Conservation (phyloP, 2,888 invertebrate species). For the Zaprionus lineosus region DNA sequence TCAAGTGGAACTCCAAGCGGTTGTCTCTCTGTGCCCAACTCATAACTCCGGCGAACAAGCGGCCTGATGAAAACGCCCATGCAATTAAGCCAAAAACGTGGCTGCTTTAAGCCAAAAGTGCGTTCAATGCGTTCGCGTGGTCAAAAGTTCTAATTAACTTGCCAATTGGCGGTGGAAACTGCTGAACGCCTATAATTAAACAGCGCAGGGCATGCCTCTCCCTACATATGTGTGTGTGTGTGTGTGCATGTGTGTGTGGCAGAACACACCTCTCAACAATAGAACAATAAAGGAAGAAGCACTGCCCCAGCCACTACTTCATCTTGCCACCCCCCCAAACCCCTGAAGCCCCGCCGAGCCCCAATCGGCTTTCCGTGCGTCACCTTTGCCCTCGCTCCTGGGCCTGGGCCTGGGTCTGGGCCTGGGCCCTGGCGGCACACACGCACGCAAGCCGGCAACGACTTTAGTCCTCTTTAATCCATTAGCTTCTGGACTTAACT, state of each 20-base stretch:
- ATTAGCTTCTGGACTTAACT: conserved; percentile 44
- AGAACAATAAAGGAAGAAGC: conserved; percentile 4
- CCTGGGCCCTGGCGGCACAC: neutral
- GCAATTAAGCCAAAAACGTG: conserved; percentile 57
- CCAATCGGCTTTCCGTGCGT: neutral
- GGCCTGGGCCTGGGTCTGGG: too few relatives aligned
- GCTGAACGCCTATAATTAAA: conserved; percentile 47
- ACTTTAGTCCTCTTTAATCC: conserved; percentile 46
- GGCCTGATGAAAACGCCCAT: conserved; percentile 9
- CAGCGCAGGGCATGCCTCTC: conserved; percentile 33
- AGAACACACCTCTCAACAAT: conserved; percentile 39
- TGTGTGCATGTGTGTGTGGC: conserved; percentile 11
- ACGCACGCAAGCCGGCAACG: conserved; percentile 40
- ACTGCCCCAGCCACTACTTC: neutral
- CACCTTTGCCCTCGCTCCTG: too few relatives aligned
- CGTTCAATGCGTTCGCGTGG: conserved; percentile 23
- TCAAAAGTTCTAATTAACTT: conserved; percentile 61
- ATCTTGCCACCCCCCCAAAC: neutral
- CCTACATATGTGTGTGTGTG: neutral
- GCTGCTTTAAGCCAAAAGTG: conserved; percentile 46
- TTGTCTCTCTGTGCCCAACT: conserved; percentile 2
- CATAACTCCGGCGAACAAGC: conserved; percentile 1
- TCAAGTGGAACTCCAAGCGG: neutral
- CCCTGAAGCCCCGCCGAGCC: neutral
- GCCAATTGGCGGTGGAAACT: conserved; percentile 53